Conservation (phyloP, 2,113 vertebrate species). For the Colistium nudipinnis region DNA sequence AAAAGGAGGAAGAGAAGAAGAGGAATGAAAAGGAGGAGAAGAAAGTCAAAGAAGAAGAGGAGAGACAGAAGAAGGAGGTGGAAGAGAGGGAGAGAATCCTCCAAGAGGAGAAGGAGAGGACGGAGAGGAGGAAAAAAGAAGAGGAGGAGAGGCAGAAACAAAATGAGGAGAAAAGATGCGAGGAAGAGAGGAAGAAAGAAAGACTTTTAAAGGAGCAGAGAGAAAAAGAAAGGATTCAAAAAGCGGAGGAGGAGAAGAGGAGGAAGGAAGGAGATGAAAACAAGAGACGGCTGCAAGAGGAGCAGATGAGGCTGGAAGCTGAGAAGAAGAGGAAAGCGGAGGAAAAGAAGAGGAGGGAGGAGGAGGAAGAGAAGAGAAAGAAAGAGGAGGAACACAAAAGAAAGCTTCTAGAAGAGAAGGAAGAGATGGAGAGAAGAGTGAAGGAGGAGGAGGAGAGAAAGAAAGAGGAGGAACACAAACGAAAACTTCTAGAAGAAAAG, state of each 20-base stretch:
- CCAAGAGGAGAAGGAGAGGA: slow-evolving; percentile 11
- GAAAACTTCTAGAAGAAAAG: neutral
- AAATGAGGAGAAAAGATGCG: too few relatives aligned
- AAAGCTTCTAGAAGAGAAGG: neutral
- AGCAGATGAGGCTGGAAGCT: slow-evolving; percentile 7
- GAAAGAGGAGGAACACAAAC: neutral
- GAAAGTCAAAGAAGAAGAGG: neutral
- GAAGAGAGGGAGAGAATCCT: slow-evolving; percentile 7
- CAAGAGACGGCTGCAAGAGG: neutral
- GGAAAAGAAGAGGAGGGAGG: neutral
- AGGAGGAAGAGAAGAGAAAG: slow-evolving; percentile 7
- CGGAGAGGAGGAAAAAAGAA: neutral
- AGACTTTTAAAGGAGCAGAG: neutral
- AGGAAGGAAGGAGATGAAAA: slow-evolving; percentile 8
- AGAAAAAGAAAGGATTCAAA: slow-evolving; percentile 6
- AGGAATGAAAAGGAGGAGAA: neutral
- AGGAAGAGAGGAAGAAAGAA: neutral
- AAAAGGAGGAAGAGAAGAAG: neutral
- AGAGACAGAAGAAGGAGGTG: neutral
- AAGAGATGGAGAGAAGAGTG: neutral
- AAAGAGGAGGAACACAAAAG: slow-evolving; percentile 25
- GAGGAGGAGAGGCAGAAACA: neutral
- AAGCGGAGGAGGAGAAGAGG: slow-evolving; percentile 1
- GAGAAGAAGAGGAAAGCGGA: slow-evolving; percentile 8
- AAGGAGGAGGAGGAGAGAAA: too few relatives aligned